Evolutionary conservation across 2,888 invertebrate species (phyloP), one percentile per base, ranked within the genome.

Genomic region (Amaurobius ferox): DNA sequence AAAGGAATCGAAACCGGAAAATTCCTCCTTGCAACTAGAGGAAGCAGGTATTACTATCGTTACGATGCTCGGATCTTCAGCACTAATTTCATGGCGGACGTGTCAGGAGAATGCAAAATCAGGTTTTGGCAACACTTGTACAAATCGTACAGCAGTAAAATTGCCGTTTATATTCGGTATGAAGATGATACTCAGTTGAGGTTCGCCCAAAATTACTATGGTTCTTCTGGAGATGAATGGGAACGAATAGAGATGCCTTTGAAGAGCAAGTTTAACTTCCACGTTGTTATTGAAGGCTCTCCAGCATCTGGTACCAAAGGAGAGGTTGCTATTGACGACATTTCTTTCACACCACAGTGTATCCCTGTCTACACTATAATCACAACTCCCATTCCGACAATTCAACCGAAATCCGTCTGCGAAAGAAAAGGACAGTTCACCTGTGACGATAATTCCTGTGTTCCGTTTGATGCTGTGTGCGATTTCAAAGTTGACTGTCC

Each of bases 151-250:
- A 90, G 90, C n/a, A 90, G 90, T 6, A 89, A 88, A 29, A 87
- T 91, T 5, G 89, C 88, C 32, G 88, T 91, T 6, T 90, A 89
- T 71, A 7, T 72, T 3, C 35, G 19, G n/a, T 16, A 26, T 28
- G 70, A 26, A 0, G 86, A 66, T 11, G 76, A 70, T 28, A 48
- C 16, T 19, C 64, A 62, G 9, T n/a, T 66, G 1, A 44, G 40
- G n/a, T 0, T 16, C 0, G 6, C 55, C 7, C 9, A 23, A 13
- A 32, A 5, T 9, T 29, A 79, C 6, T 19, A 55, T 16, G 79
- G 79, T 13, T 48, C 77, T 11, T 2, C 6, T 7, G 81, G 79
- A 19, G 88, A 86, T 68, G 67, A 88, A 44, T 83, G 88, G 88
- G 35, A 73, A 61, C 39, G 88, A 77, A 66, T 44, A n/a, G 79